A percentile compares a stretch with the other conserved stretches of the same genome.
phyloP scores from a whole-genome alignment of 2,797 vertebrate genomes.

The Manis crassicaudata region DNA sequence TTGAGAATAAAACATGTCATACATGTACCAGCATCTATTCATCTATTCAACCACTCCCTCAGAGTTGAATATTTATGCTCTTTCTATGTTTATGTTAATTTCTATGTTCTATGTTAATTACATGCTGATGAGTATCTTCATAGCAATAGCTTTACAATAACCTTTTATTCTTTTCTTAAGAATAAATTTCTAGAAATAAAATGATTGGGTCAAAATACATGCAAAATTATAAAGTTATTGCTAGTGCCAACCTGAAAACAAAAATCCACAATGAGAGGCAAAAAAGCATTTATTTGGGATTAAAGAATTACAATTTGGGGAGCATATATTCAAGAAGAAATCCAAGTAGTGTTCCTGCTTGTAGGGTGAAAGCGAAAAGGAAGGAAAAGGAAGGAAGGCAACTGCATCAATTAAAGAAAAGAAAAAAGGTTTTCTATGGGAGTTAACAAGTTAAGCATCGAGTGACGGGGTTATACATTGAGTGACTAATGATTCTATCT shows the following conservation, averaged over 20 bases:
- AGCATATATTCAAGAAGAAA: too few relatives aligned
- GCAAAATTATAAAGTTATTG: background rate
- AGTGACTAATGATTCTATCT: too few relatives aligned
- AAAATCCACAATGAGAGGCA: too few relatives aligned
- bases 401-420: too few relatives aligned
- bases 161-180: constrained; percentile 15
- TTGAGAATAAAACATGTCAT: background rate
- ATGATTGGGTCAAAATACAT: background rate
- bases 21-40: background rate
- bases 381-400: too few relatives aligned
- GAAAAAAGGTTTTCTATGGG: too few relatives aligned
- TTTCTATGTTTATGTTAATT: background rate
- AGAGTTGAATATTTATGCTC: background rate
- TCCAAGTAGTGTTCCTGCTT: too few relatives aligned
- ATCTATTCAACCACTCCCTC: background rate
- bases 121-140: background rate
- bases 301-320: too few relatives aligned
- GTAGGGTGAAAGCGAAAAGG: too few relatives aligned
- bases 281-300: too few relatives aligned
- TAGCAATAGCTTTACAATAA: background rate
- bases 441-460: too few relatives aligned
- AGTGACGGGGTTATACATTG: too few relatives aligned
- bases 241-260: background rate
- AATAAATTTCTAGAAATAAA: background rate
- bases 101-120: background rate